A percentile compares a stretch with the other conserved stretches of the same genome.
Conservation (phyloP, 1,140 invertebrate species). For the Cephus cinctus region DNA sequence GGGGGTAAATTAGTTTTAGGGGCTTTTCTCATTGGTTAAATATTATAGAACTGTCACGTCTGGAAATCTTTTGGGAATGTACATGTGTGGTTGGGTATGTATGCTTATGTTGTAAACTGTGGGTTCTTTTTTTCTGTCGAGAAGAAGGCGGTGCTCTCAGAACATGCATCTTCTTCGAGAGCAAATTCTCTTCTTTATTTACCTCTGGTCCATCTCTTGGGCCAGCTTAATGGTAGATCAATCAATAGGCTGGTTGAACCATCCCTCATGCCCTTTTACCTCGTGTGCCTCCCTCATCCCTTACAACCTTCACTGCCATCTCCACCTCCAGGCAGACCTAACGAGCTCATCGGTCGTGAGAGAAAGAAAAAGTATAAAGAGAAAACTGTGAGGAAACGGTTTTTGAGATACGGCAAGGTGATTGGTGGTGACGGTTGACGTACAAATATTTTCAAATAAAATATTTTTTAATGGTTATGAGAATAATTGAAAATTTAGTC, state of each 20-base stretch:
- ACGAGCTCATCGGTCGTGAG: slow-evolving; percentile 41
- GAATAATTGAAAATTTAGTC: no score
- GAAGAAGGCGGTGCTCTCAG: slow-evolving; percentile 26
- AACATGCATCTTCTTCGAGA: slow-evolving; percentile 39
- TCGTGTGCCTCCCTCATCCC: slow-evolving; percentile 9
- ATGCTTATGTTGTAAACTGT: no score
- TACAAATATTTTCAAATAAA: no score
- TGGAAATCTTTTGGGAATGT: no score
- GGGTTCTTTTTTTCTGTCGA: no score
- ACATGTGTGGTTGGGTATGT: no score
- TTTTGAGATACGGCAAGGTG: no score
- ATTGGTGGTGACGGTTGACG: no score
- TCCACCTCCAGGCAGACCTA: slow-evolving; percentile 33
- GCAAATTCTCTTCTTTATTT: slow-evolving; percentile 37
- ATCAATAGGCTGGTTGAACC: slow-evolving; percentile 44
- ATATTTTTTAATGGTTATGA: no score
- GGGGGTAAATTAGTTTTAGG: no score
- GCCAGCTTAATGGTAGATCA: slow-evolving; percentile 30
- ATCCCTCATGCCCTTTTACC: slow-evolving; percentile 12
- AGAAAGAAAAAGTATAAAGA: slow-evolving; percentile 9
- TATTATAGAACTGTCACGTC: no score
- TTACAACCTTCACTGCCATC: slow-evolving; percentile 1
- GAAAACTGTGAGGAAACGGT: slow-evolving; percentile 14
- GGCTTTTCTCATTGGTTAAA: no score
- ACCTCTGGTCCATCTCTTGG: slow-evolving; percentile 16